Evolutionary conservation across 2,797 vertebrate genomes (phyloP), one percentile per base, ranked within the genome.

Genomic region (Melanotaenia nigrans): DNA sequence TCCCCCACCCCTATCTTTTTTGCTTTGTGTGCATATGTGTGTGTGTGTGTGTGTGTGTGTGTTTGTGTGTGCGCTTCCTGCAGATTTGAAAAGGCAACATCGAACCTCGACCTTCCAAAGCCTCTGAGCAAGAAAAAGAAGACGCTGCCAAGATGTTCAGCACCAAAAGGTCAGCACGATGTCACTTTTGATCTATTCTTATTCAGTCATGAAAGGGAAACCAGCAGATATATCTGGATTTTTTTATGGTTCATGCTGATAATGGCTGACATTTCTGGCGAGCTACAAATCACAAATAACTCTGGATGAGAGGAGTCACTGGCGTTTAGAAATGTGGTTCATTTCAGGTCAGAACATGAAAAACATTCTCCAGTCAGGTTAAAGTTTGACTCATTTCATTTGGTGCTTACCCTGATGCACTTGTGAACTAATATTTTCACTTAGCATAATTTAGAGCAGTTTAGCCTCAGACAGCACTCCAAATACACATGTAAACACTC

Each of bases 131-230:
- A 80, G 61, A 87, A 78, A 79, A 87, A 76, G 82, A 90, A 90
- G 84, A 87, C 89, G 30, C 79, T 60, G 85, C 84, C 90, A 91
- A 92, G 85, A 95, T 95, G 95, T 95, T 95, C 92, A 95, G 89
- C 94, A 95, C 93, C 82, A 95, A 95, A 93, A 95, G 95, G 95
- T 95, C 85, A 92, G 94, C 57, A 36, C 63, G 65, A 70, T 89
- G 85, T 89, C 82, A 83, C 85, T 86, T 87, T 77, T 89, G 67
- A 79, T 92, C 76, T 85, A 33, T 87, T 90, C 80, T 79, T 67
- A 61, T 77, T 36, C 8, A 30, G 22, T 77, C 54, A 32, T 61
- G n/a, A 53, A 58, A 68, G 16, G 2, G 40, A 18, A 20, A 9
- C 49, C 7, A 4, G 13, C 65, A 63, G 55, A 72, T 64, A 87